phyloP scores from a whole-genome alignment of 1,140 invertebrate genomes.

The Drosophila pseudoananassae region DNA sequence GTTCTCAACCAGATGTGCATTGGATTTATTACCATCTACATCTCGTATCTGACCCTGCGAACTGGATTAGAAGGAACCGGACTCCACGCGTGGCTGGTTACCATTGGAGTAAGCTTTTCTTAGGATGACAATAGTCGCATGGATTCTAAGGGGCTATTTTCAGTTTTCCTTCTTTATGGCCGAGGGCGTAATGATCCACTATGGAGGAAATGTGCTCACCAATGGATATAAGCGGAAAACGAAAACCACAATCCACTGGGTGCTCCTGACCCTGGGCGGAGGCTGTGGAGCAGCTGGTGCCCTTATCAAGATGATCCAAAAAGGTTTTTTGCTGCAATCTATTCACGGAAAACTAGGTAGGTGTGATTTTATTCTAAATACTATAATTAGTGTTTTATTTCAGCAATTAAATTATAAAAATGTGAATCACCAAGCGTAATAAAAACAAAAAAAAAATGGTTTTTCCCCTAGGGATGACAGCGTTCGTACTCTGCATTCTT shows the following conservation, averaged over 20 bases:
- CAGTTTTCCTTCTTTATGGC: slow-evolving; percentile 82
- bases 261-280: slow-evolving; percentile 70
- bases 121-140: not conserved
- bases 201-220: slow-evolving; percentile 70
- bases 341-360: slow-evolving; percentile 75
- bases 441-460: not conserved
- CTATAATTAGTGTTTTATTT: no score
- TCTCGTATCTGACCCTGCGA: slow-evolving; percentile 68
- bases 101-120: slow-evolving; percentile 65
- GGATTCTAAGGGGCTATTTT: not conserved
- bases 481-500: slow-evolving; percentile 62
- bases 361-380: slow-evolving; percentile 2
- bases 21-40: slow-evolving; percentile 78
- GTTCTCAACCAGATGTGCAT: slow-evolving; percentile 81
- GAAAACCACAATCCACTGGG: slow-evolving; percentile 81
- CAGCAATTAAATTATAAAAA: not conserved
- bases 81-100: slow-evolving; percentile 76
- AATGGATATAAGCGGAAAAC: slow-evolving; percentile 62
- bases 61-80: slow-evolving; percentile 55
- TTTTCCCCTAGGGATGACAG: slow-evolving; percentile 56
- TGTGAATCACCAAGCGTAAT: not conserved
- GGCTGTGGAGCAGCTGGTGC: slow-evolving; percentile 68
- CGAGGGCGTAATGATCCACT: slow-evolving; percentile 78
- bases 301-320: slow-evolving; percentile 73
- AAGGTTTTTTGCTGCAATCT: slow-evolving; percentile 53